Conservation (phyloP, 2,888 invertebrate species). For the Danaus chrysippus region DNA sequence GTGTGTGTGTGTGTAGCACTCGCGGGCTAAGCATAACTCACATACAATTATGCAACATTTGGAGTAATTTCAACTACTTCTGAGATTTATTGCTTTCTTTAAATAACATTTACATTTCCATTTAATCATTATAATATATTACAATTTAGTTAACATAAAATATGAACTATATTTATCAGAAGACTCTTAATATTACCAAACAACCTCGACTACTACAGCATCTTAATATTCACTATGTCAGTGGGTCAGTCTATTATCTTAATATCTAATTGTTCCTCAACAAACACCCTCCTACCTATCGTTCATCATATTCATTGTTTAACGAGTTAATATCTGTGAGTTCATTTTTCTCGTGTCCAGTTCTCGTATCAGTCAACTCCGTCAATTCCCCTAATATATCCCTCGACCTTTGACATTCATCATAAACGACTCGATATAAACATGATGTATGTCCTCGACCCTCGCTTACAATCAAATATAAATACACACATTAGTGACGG, state of each 20-base stretch:
- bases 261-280: too few relatives aligned
- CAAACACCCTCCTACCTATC: too few relatives aligned
- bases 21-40: conserved; percentile 12
- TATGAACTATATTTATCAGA: too few relatives aligned
- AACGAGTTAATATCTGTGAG: conserved; percentile 41
- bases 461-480: conserved; percentile 58
- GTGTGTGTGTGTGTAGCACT: not conserved
- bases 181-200: too few relatives aligned
- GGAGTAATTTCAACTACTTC: not conserved
- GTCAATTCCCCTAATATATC: conserved; percentile 75
- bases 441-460: conserved; percentile 63
- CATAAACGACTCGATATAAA: conserved; percentile 66
- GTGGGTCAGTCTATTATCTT: too few relatives aligned
- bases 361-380: conserved; percentile 59
- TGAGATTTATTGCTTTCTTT: not conserved
- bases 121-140: not conserved
- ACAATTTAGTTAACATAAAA: not conserved
- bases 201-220: too few relatives aligned
- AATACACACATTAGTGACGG: conserved; percentile 18
- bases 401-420: conserved; percentile 67
- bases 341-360: conserved; percentile 64
- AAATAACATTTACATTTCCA: not conserved
- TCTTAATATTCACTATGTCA: too few relatives aligned
- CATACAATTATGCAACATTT: conserved; percentile 3
- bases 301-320: conserved; percentile 33